These are phyloP conservation scores for Cnemophilus loriae DNA, from an alignment of 2,113 vertebrate species.

Conservation along the genomic window DNA sequence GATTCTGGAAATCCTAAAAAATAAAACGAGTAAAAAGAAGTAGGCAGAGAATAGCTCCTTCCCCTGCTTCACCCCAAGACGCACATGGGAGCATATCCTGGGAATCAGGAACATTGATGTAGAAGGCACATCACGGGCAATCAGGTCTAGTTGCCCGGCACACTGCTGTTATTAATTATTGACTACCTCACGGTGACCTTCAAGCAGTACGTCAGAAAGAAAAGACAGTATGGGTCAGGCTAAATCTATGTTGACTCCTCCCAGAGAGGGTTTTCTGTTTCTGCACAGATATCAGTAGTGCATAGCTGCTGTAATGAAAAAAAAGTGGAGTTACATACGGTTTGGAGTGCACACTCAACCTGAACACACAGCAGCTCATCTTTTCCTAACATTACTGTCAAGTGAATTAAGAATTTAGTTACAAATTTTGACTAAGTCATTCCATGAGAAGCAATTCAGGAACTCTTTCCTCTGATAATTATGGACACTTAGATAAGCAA, in stretches of 20 bases:
- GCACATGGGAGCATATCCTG: not conserved
- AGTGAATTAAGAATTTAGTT: not conserved
- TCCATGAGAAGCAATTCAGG: not conserved
- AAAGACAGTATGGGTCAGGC: not conserved
- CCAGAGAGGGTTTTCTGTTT: not conserved
- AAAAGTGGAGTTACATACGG: not conserved
- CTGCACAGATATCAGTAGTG: not conserved
- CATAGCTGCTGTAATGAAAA: not conserved
- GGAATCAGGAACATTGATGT: not conserved
- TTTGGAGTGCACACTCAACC: not conserved
- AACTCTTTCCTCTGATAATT: not conserved
- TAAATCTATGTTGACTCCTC: not conserved
- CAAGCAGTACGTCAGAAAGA: not conserved
- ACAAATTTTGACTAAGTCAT: not conserved
- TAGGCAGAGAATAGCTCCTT: not conserved
- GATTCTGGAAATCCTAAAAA: not conserved
- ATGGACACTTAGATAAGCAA: not conserved
- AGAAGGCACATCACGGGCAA: not conserved
- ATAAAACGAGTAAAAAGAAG: not conserved
- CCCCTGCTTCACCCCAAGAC: too few relatives aligned
- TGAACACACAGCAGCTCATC: not conserved
- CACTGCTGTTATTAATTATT: not conserved
- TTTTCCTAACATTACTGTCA: not conserved
- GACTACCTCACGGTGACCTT: not conserved
- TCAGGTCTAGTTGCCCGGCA: not conserved